Percentiles rank a stretch among this genome's conserved stretches.
Conservation (phyloP, 2,888 invertebrate species). For the Drosophila basisetae region DNA sequence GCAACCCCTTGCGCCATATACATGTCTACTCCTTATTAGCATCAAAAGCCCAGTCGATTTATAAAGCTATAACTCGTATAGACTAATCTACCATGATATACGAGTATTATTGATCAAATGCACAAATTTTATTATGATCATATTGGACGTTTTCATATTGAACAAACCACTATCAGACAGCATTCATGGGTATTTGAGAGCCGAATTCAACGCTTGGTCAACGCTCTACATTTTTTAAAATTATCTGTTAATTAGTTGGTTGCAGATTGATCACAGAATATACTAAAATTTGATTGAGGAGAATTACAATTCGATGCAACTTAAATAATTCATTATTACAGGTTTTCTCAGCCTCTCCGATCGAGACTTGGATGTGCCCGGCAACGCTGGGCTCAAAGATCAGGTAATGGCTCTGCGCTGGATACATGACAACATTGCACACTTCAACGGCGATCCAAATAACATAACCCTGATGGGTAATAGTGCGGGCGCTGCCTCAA, state of each 20-base stretch:
- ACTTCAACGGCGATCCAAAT: slow-evolving; percentile 86
- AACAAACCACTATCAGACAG: neutral
- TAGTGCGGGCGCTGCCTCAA: slow-evolving; percentile 86
- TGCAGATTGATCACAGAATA: neutral
- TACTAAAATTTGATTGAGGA: neutral
- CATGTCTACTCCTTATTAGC: neutral
- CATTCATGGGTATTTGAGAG: neutral
- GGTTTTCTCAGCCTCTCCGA: slow-evolving; percentile 86
- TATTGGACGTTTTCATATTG: neutral
- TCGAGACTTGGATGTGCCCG: slow-evolving; percentile 85
- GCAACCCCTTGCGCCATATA: neutral
- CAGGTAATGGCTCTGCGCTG: slow-evolving; percentile 86
- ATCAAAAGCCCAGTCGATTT: neutral
- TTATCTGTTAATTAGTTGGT: neutral
- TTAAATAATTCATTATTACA: slow-evolving; percentile 41
- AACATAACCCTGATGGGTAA: slow-evolving; percentile 86
- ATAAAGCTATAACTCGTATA: neutral
- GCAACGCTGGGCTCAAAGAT: slow-evolving; percentile 86
- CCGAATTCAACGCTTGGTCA: neutral
- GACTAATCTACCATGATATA: neutral
- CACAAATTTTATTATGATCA: neutral
- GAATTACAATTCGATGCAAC: neutral
- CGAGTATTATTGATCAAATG: neutral
- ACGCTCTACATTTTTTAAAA: neutral
- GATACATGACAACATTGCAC: slow-evolving; percentile 85